These are phyloP conservation scores for Amblyopsis rosae DNA, from an alignment of 2,113 vertebrate genomes.

Conservation along the genomic window DNA sequence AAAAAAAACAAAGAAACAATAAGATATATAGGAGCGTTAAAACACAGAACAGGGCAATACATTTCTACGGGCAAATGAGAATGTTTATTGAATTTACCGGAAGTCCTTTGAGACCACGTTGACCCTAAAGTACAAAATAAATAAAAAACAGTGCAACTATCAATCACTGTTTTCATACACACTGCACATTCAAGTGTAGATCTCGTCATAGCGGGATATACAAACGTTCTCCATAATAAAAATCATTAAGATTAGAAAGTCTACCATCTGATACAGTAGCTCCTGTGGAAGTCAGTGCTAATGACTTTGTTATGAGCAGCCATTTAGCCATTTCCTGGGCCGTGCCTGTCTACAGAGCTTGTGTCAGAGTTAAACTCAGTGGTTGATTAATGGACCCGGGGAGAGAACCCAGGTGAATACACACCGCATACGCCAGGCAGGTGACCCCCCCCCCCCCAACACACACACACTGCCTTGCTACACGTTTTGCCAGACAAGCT, in stretches of 20 bases:
- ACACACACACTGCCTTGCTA: constrained; percentile 8
- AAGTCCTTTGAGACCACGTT: constrained; percentile 74
- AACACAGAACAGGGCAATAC: background rate
- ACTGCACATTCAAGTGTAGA: background rate
- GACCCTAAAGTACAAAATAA: constrained; percentile 65
- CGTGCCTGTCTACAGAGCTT: constrained; percentile 19
- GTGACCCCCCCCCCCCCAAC: constrained; percentile 16
- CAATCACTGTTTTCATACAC: background rate
- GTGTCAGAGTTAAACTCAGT: constrained; percentile 29
- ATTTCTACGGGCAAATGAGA: background rate
- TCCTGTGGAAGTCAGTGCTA: background rate
- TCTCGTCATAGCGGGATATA: too few relatives aligned
- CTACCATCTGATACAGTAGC: constrained; percentile 10
- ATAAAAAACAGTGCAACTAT: constrained; percentile 6
- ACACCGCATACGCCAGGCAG: constrained; percentile 16
- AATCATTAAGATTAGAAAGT: constrained; percentile 2
- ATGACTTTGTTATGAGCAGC: background rate
- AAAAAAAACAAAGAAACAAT: constrained; percentile 11
- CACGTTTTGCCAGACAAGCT: constrained; percentile 15
- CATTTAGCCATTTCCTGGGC: constrained; percentile 15
- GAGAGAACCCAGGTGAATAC: constrained; percentile 26
- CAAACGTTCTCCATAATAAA: background rate
- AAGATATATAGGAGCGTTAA: background rate
- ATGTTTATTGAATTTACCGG: constrained; percentile 62
- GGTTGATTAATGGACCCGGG: constrained; percentile 47